Base-by-base conservation (phyloP, 2,888 invertebrate species). In the Thyatira batis region DNA sequence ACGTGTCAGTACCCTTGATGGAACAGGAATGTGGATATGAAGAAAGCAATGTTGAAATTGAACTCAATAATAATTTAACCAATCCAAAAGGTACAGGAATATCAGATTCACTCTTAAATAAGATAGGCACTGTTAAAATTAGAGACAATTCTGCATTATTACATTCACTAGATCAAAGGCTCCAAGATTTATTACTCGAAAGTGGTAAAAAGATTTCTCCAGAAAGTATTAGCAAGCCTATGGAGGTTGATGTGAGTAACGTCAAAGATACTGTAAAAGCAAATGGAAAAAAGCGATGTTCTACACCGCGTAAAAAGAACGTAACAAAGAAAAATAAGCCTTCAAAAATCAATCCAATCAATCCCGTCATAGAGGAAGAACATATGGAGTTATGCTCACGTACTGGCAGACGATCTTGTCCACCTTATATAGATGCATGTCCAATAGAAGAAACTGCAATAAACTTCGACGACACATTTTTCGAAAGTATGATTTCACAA, bases 1-100 rank as follows among this genome's bases (percentile, higher is more conserved):
- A 88, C 63, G 72, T 81, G 1, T 79, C 85, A 0, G 67, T 85
- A 55, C 89, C 90, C 4, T 62, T 89, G 39, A 87, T 90, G 86
- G 73, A 76, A 59, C 86, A 85, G 57, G 67, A 81, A 21, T 86
- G 77, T 58, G 68, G 61, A n/a, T 52, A 88, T 6, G 65, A 72
- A 53, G 68, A 63, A 51, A 71, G 51, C 17, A 55, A 65, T 33
- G 55, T 62, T 28, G 49, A 59, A 17, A 53, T 20, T 21, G 17
- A 39, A 39, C 5, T 17, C 8, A 52, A 64, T 23, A 67, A 64
- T 50, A 57, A 61, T 55, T 59, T 58, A 30, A 59, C 52, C 21
- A 53, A 58, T 10, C 45, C 57, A 44, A 60, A 63, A 54, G 50
- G 49, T 23, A 45, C 55, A 28, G 53, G 58, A 4, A 57, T 80